Evolutionary conservation across 2,797 vertebrate species (phyloP).

Genomic region (Synaphobranchus kaupii): DNA sequence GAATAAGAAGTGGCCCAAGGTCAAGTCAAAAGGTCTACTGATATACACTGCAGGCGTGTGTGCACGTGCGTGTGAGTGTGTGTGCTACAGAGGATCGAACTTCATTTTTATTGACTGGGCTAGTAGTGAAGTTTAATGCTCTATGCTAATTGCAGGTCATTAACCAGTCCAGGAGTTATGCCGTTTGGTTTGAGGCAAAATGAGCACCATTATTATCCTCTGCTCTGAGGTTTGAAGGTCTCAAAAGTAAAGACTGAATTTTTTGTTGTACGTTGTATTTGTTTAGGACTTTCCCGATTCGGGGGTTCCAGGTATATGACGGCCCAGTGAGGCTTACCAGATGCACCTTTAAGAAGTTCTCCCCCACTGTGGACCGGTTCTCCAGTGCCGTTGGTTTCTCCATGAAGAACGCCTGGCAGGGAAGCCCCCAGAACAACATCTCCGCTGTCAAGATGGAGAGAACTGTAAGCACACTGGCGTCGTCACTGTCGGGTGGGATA

Average conservation of each 20-base stretch:
- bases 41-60: not conserved
- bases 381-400: slow-evolving; percentile 58
- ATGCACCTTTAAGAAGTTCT: slow-evolving; percentile 61
- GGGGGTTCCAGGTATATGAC: slow-evolving; percentile 64
- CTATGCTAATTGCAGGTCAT: not conserved
- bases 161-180: not conserved
- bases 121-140: not conserved
- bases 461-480: slow-evolving; percentile 47
- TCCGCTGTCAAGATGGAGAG: slow-evolving; percentile 57
- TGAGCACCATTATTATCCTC: not conserved
- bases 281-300: slow-evolving; percentile 53
- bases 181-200: not conserved
- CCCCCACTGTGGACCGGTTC: slow-evolving; percentile 46
- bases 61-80: not conserved
- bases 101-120: not conserved
- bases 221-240: not conserved
- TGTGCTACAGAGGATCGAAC: not conserved
- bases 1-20: not conserved
- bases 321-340: slow-evolving; percentile 54
- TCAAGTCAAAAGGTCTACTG: not conserved
- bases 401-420: slow-evolving; percentile 60
- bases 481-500: not conserved
- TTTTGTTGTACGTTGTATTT: not conserved
- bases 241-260: not conserved
- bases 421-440: slow-evolving; percentile 60